These are phyloP conservation scores for Hypocryptadius cinnamomeus DNA, from an alignment of 2,113 vertebrate genomes.

Conservation along the genomic window DNA sequence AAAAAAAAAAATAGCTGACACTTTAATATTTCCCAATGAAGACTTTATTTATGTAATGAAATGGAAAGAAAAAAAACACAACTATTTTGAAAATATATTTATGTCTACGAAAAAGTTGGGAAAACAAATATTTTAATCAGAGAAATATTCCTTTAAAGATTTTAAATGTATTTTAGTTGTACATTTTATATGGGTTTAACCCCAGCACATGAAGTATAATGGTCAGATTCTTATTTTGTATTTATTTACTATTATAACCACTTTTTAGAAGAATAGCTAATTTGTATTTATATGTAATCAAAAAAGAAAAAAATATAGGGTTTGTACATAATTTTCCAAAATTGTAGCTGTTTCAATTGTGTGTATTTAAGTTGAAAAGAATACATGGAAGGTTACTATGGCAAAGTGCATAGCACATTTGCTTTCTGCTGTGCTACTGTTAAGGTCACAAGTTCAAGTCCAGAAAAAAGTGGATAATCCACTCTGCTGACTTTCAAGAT, in stretches of 20 bases:
- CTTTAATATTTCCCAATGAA: conserved; percentile 95
- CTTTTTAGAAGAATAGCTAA: conserved; percentile 99
- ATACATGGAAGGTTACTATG: conserved; percentile 77
- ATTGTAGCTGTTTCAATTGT: conserved; percentile 76
- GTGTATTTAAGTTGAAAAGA: conserved; percentile 81
- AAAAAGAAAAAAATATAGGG: conserved; percentile 84
- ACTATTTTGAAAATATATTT: conserved; percentile 99
- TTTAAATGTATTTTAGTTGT: conserved; percentile 98
- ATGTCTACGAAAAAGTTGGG: conserved; percentile 93
- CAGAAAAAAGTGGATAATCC: conserved; percentile 78
- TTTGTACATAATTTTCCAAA: conserved; percentile 84
- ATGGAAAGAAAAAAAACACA: conserved; percentile 82
- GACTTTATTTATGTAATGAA: conserved; percentile 97
- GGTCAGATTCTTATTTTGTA: conserved; percentile 99
- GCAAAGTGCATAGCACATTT: conserved; percentile 79
- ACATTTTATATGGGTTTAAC: conserved; percentile 99
- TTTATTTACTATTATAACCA: conserved; percentile 99
- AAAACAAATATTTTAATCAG: conserved; percentile 99
- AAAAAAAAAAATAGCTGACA: conserved; percentile 75
- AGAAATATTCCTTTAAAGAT: conserved; percentile 97
- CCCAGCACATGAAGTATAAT: conserved; percentile 99
- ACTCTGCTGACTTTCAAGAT: conserved; percentile 83
- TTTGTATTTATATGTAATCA: conserved; percentile 99
- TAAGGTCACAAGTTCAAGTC: conserved; percentile 81
- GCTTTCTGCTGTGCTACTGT: conserved; percentile 81